A percentile compares a stretch with the other conserved stretches of the same genome.
phyloP scores from a whole-genome alignment of 2,113 vertebrate genomes.

The Thalassarche chlororhynchos region DNA sequence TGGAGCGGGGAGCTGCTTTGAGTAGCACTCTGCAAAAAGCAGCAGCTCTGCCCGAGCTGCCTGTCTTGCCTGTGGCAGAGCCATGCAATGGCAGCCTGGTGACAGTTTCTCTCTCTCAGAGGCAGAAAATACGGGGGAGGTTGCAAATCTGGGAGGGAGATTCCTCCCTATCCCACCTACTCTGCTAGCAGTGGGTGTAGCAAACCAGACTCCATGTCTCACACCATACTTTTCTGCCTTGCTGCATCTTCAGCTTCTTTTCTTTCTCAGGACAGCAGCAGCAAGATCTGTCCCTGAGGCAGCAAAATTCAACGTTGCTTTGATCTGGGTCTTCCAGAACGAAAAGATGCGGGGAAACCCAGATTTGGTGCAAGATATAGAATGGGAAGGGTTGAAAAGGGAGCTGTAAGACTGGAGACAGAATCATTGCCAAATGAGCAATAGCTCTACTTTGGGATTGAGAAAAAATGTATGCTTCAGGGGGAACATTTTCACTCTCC shows the following conservation, averaged over 20 bases:
- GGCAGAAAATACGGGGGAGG: not conserved
- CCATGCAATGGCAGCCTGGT: not conserved
- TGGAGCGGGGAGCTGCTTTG: not conserved
- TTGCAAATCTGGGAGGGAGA: not conserved
- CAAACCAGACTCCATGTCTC: not conserved
- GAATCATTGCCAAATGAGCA: not conserved
- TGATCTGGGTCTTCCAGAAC: not conserved
- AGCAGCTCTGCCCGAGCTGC: not conserved
- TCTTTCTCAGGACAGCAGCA: not conserved
- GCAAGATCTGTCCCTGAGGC: not conserved
- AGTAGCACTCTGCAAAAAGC: not conserved
- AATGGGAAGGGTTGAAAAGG: not conserved
- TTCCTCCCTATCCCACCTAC: not conserved
- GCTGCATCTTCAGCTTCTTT: not conserved
- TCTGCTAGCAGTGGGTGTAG: not conserved
- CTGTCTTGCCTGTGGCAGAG: not conserved
- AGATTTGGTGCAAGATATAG: not conserved
- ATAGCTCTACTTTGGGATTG: not conserved
- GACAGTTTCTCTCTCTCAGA: not conserved
- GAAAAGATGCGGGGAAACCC: not conserved
- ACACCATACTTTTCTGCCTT: fast-evolving
- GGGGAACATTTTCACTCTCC: not conserved
- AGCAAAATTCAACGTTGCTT: not conserved
- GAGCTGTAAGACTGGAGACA: not conserved
- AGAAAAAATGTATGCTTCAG: not conserved